Evolutionary conservation across 2,113 vertebrate genomes (phyloP).

Genomic region (Ceuthmochares aereus): DNA sequence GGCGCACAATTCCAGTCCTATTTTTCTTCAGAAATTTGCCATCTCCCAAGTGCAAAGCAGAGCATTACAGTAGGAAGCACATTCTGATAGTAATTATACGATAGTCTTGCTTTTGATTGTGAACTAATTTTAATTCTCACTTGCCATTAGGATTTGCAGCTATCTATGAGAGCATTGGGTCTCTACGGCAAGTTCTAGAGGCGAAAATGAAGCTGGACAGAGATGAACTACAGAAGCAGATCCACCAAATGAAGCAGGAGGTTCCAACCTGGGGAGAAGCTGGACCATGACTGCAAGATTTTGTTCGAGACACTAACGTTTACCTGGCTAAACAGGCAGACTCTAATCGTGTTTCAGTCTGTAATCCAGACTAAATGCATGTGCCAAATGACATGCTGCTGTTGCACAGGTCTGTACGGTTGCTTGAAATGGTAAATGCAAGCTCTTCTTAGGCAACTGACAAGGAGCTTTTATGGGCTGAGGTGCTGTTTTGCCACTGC

Average conservation of each 20-base stretch:
- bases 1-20: neutral
- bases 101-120: neutral
- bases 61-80: neutral
- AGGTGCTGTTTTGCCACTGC: constrained; percentile 19
- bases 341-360: neutral
- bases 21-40: neutral
- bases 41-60: neutral
- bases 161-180: constrained; percentile 83
- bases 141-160: constrained; percentile 77
- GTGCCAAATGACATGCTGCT: constrained; percentile 42
- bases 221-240: constrained; percentile 82
- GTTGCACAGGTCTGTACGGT: constrained; percentile 28
- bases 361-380: constrained; percentile 38
- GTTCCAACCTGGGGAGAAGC: constrained; percentile 59
- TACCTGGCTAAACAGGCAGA: neutral
- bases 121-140: neutral
- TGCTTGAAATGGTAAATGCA: constrained; percentile 20
- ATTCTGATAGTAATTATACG: neutral
- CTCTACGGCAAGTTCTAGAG: constrained; percentile 81
- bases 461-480: neutral
- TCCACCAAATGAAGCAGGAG: constrained; percentile 76
- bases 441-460: neutral
- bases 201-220: constrained; percentile 82
- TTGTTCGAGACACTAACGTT: neutral
- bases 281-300: neutral